These are phyloP conservation scores for Parelbella ahira DNA, from an alignment of 2,888 invertebrate species.

Conservation along the genomic window DNA sequence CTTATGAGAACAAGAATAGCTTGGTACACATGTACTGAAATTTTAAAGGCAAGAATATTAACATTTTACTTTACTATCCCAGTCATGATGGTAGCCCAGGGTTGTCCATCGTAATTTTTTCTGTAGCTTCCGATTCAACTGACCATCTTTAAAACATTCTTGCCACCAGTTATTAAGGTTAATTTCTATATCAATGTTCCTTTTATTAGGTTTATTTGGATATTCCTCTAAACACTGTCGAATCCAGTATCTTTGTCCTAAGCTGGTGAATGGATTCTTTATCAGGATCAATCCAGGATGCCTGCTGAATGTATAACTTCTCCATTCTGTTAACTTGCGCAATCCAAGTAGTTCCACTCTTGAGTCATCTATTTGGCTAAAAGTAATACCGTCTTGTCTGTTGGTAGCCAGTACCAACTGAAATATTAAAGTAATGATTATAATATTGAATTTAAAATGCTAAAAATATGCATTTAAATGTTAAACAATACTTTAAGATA, in stretches of 20 bases:
- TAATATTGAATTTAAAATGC: too few relatives aligned
- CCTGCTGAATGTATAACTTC: conserved; percentile 78
- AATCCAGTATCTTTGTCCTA: conserved; percentile 92
- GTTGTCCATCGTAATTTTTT: conserved; percentile 94
- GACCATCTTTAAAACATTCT: conserved; percentile 65
- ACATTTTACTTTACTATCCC: conserved; percentile 92
- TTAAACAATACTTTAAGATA: conserved; percentile 29
- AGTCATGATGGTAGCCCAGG: conserved; percentile 98
- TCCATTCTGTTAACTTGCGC: conserved; percentile 75
- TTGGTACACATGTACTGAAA: too few relatives aligned
- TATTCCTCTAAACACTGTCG: conserved; percentile 88
- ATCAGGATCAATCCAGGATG: conserved; percentile 90
- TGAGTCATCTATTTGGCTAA: conserved; percentile 34
- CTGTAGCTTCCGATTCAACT: conserved; percentile 54
- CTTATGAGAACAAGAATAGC: too few relatives aligned
- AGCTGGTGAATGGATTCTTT: conserved; percentile 88
- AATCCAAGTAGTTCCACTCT: conserved; percentile 52
- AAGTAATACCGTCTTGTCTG: conserved; percentile 4
- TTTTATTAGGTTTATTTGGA: conserved; percentile 85
- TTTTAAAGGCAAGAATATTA: conserved; percentile 32
- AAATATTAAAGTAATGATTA: neutral
- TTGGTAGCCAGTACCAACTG: too few relatives aligned
- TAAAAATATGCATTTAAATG: too few relatives aligned
- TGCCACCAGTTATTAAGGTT: conserved; percentile 83
- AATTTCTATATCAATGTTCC: conserved; percentile 82